Conservation (phyloP, 2,113 vertebrate species). For the Siniperca chuatsi region DNA sequence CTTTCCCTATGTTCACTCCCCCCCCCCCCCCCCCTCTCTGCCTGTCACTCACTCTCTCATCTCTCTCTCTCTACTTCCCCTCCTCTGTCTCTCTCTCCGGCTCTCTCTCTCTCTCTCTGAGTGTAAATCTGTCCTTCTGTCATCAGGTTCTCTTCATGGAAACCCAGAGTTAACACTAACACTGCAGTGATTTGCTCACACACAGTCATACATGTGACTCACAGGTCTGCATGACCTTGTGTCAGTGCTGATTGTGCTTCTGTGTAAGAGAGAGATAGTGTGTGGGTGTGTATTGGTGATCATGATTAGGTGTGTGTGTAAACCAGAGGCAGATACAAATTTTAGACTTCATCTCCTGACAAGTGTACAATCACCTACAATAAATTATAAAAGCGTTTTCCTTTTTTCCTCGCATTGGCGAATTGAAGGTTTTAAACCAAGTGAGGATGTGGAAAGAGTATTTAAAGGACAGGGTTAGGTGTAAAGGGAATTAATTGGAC, state of each 20-base stretch:
- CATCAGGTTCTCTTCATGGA: slow-evolving; percentile 36
- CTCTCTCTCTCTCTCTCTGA: not conserved
- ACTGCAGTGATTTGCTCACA: slow-evolving; percentile 32
- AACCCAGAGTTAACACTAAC: slow-evolving; percentile 10
- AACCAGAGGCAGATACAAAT: not conserved
- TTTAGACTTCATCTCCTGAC: not conserved
- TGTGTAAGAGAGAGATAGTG: not conserved
- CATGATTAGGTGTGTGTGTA: not conserved
- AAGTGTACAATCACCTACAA: not conserved
- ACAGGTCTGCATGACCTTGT: slow-evolving; percentile 33
- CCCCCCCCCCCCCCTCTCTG: not conserved
- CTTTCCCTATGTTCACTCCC: not conserved
- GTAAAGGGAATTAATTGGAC: slow-evolving; percentile 43
- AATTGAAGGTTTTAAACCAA: slow-evolving; percentile 9
- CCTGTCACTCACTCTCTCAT: not conserved
- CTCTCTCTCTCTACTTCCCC: not conserved
- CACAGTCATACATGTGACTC: slow-evolving; percentile 6
- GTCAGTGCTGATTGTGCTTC: slow-evolving; percentile 1
- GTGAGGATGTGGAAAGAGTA: not conserved
- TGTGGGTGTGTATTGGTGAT: not conserved
- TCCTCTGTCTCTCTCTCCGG: no score
- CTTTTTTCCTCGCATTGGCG: not conserved
- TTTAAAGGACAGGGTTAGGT: slow-evolving; percentile 11
- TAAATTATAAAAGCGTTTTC: not conserved
- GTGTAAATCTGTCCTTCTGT: slow-evolving; percentile 28